Evolutionary conservation across 2,888 invertebrate genomes (phyloP), one percentile per base, ranked within the genome.

Genomic region (Apotomis capreana): DNA sequence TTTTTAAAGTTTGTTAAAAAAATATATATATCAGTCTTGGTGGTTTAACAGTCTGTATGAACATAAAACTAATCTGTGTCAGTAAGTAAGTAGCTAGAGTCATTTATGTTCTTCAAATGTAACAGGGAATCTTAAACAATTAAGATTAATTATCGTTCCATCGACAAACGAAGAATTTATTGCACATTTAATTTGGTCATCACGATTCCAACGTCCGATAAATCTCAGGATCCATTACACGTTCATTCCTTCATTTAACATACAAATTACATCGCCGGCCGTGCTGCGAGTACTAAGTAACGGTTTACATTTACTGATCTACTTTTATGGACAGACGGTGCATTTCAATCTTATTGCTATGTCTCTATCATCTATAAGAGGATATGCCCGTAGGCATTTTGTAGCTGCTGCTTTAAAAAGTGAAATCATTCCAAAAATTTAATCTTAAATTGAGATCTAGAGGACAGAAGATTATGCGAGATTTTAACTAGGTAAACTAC

Each of bases 291-390:
- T 72, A 63, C 72, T 59, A 68, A 72, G 55, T 63, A 67, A 70
- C 44, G 64, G 64, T 72, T 36, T 70, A 70, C 71, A 75, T 74
- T 69, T 49, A 70, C 67, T 68, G 70, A 68, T 65, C 73, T 64
- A 71, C 74, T 62, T 77, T 74, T 73, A 80, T 75, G 77, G 76
- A 54, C 70, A 6, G 69, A 64, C 52, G 37, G 57, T 59, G 75
- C 74, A 75, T 78, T 76, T 76, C 75, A 76, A 78, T 77, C 70
- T 68, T 69, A 71, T 60, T 44, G 67, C 71, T 64, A 75, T 77
- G 74, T 74, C 77, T 78, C 74, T 69, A 75, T 64, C 63, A 62
- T 78, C 73, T 73, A 75, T 62, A 68, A 58, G 62, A 12, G 58
- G 58, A 40, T 46, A 12, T 55, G 58, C 44, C 40, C 52, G 26